These are phyloP conservation scores for Crypturellus tataupa DNA, from an alignment of 2,797 vertebrate species.

Conservation along the genomic window DNA sequence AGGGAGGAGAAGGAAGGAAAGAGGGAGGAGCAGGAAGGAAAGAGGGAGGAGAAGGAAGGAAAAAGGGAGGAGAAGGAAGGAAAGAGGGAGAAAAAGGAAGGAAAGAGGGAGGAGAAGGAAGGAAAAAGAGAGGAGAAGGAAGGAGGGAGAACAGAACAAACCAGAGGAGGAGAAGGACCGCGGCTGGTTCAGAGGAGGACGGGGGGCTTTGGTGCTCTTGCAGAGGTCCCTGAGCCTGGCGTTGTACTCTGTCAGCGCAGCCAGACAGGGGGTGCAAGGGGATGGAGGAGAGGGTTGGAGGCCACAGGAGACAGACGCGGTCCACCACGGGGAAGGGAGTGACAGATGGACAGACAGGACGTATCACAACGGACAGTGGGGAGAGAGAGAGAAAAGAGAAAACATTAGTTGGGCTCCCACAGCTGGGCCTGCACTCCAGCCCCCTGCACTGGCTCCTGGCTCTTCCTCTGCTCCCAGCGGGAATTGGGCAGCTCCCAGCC, in stretches of 20 bases:
- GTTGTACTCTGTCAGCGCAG: conserved; percentile 81
- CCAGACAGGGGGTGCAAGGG: conserved; percentile 37
- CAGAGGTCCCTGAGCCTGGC: conserved; percentile 80
- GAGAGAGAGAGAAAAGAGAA: conserved; percentile 42
- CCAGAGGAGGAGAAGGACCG: conserved; percentile 93
- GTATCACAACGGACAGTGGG: conserved; percentile 33
- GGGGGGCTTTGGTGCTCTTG: conserved; percentile 77
- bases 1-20: not conserved
- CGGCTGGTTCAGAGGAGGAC: conserved; percentile 86
- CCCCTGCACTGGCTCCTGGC: not conserved
- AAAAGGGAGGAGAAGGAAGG: not conserved
- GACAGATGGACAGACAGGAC: conserved; percentile 47
- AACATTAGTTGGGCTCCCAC: conserved; percentile 66
- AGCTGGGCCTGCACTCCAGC: not conserved
- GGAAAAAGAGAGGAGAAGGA: not conserved
- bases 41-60: not conserved
- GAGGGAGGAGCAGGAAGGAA: not conserved
- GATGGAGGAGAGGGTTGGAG: conserved; percentile 23
- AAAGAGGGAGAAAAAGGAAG: not conserved
- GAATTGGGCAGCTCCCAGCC: not conserved
- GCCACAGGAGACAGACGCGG: conserved; percentile 56
- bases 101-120: not conserved
- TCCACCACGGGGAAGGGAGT: conserved; percentile 38
- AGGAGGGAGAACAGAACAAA: conserved; percentile 83
- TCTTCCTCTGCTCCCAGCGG: not conserved